Base-by-base conservation (phyloP, 2,797 vertebrate genomes). In the Rhinogobio ventralis region DNA sequence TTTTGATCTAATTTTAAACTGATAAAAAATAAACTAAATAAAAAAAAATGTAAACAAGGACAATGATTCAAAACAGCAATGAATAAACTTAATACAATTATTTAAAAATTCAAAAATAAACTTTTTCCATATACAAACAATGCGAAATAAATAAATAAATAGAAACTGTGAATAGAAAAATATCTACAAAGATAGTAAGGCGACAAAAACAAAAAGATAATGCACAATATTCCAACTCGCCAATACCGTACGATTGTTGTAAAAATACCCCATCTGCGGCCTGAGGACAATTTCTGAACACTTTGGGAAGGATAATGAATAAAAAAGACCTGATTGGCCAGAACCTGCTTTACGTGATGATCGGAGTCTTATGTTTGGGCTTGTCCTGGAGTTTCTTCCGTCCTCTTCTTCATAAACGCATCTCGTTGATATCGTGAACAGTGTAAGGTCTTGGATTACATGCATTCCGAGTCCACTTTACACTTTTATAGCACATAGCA, bases 401-500 rank as follows among this genome's bases (percentile, higher is more conserved):
- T 85, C 66, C 81, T 49, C 75, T 88, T 84, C 81, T 75, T 78
- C 86, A 20, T 25, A 1, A 64, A 80, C 85, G 90, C 81, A 90
- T 39, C 93, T 93, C 95, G 93, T 94, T 92, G 90, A 93, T 91
- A 93, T 85, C 90, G 94, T 95, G 95, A 98, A 98, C 97, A 99
- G 98, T 98, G 97, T 96, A 96, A 97, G 97, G 97, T 99, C 98
- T 97, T 97, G 93, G 93, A 95, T 95, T 94, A 93, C 94, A 95
- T 93, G 93, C 94, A 93, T 92, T 94, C 91, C 88, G 88, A 93
- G 92, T 90, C 91, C 91, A 90, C 90, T 87, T 89, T 90, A 89
- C 89, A 92, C 88, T 90, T 93, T 88, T 91, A 92, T 78, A 90
- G 92, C 91, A 94, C 91, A 92, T 89, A 87, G 91, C 90, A 91